These are phyloP conservation scores for Pleuronectes platessa DNA, from an alignment of 2,113 vertebrate species.

Conservation along the genomic window DNA sequence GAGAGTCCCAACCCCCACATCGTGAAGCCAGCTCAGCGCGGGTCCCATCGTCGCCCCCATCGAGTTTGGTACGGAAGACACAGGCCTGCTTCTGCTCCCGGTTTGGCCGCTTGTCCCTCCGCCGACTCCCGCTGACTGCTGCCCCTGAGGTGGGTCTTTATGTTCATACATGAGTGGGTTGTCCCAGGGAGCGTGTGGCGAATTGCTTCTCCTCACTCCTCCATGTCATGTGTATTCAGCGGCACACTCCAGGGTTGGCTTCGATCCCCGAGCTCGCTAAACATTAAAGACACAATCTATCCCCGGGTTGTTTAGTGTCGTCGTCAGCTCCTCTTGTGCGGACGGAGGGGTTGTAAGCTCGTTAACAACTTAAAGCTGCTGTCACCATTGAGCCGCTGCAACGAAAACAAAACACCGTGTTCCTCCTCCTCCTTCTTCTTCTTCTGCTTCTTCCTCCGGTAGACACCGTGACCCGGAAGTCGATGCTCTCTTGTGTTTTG, in stretches of 20 bases:
- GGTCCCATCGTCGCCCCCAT: slow-evolving; percentile 72
- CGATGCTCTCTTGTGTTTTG: slow-evolving; percentile 7
- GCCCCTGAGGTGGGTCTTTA: slow-evolving; percentile 30
- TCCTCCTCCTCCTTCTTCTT: background rate
- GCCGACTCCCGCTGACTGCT: slow-evolving; percentile 16
- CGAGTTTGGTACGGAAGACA: slow-evolving; percentile 6
- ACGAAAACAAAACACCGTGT: background rate
- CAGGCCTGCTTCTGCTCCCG: slow-evolving; percentile 21
- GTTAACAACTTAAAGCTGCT: slow-evolving; percentile 7
- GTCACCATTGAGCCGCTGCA: background rate
- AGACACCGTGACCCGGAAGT: slow-evolving; percentile 56
- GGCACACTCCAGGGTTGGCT: background rate
- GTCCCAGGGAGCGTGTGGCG: slow-evolving; percentile 23
- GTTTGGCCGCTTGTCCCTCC: slow-evolving; percentile 20
- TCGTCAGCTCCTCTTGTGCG: fast-evolving
- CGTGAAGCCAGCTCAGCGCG: slow-evolving; percentile 86
- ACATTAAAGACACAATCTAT: background rate
- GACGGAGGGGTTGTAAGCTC: background rate
- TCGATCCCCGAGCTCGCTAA: background rate
- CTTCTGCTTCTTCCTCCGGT: background rate
- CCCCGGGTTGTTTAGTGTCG: fast-evolving
- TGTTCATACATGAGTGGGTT: slow-evolving; percentile 60
- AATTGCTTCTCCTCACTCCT: slow-evolving; percentile 45
- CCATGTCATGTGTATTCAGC: slow-evolving; percentile 14
- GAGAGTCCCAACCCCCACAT: slow-evolving; percentile 82